Percentiles rank a stretch among this genome's conserved stretches.
Conservation (phyloP, 2,113 vertebrate species). For the Monarcha castaneiventris region DNA sequence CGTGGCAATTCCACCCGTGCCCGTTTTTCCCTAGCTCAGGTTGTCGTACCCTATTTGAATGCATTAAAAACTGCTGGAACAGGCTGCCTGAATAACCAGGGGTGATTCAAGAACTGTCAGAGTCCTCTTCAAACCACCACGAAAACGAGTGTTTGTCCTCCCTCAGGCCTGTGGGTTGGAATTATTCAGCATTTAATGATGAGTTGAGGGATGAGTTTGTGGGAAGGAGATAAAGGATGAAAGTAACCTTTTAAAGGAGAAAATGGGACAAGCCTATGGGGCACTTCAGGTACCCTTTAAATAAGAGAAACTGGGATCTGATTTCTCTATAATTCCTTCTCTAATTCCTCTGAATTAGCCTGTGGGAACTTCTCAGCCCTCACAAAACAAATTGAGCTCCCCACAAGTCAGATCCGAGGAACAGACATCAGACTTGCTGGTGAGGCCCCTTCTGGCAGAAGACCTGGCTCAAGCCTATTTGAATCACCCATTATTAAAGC, state of each 20-base stretch:
- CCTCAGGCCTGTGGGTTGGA: not conserved
- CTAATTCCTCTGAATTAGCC: not conserved
- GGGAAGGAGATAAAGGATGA: not conserved
- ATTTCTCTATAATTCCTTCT: not conserved
- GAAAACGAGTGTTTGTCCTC: not conserved
- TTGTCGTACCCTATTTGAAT: not conserved
- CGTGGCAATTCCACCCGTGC: accelerated
- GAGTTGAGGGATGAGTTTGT: not conserved
- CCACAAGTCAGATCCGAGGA: not conserved
- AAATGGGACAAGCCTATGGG: not conserved
- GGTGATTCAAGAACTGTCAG: not conserved
- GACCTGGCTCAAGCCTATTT: not conserved
- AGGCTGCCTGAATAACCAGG: not conserved
- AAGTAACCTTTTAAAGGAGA: not conserved
- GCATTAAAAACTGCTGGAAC: not conserved
- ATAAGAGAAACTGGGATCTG: not conserved
- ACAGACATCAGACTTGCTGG: not conserved
- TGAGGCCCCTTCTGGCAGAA: not conserved
- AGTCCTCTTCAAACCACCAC: not conserved
- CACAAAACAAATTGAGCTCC: not conserved
- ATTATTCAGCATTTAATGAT: not conserved
- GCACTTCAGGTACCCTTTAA: not conserved
- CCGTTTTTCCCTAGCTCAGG: not conserved
- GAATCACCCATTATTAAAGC: not conserved
- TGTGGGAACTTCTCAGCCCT: slow-evolving; percentile 5